Base-by-base conservation (phyloP, 2,797 vertebrate genomes). In the Eleutherodactylus coqui region DNA sequence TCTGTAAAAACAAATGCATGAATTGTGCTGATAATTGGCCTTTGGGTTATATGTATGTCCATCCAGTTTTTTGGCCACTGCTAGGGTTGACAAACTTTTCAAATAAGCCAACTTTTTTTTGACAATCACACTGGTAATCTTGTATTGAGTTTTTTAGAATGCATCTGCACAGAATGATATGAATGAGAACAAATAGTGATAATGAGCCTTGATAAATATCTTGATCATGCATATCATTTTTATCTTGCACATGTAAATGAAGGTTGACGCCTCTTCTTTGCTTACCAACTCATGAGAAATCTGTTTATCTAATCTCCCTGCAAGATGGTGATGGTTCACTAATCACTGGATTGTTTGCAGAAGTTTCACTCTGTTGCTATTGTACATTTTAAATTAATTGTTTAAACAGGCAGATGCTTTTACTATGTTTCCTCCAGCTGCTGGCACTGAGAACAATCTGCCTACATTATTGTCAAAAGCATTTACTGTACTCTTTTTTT, bases 361-460 rank as follows among this genome's bases (percentile, higher is more conserved):
- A 32, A 87, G 75, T 87, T 87, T 87, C n/a, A 85, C 86, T 84
- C 67, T 87, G 77, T 84, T 67, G 69, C 82, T 70, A 87, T 84
- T 87, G 82, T 87, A 80, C 41, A 73, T 87, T 87, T 75, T 81
- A 84, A 73, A 87, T 84, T 76, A 87, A 85, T 87, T 87, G 86
- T 79, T 85, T 81, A 80, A 84, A 69, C 67, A 84, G 45, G 36
- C 86, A 87, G 86, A 87, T 87, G 86, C 82, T 69, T 75, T 84
- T 85, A 87, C 82, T 81, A 51, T 87, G 55, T 76, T 79, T 87
- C 86, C 77, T 80, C 76, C 86, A 87, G 86, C 86, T 87, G 86
- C 77, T 81, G 45, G 41, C 36, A 85, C 53, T 79, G 41, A 41
- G 67, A 84, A 79, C 82, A 87, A 81, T 80, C 86, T 87, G 86